Evolutionary conservation across 2,888 invertebrate species (phyloP).

Genomic region (Neocrepidodera transversa): DNA sequence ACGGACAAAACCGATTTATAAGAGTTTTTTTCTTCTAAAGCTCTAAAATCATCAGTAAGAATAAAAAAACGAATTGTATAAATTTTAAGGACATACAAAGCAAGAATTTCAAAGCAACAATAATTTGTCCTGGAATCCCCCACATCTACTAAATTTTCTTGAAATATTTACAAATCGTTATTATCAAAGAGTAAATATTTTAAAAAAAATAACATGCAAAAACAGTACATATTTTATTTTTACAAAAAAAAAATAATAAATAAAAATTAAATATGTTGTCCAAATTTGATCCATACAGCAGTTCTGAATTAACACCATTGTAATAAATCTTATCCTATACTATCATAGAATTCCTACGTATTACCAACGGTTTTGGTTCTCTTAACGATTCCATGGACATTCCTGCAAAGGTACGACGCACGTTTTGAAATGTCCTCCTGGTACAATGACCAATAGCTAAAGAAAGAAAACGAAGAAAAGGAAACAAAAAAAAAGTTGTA

Average conservation of each 20-base stretch:
- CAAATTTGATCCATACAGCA: background rate
- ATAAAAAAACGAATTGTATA: too few species aligned
- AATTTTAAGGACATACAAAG: too few species aligned
- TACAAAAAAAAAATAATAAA: background rate
- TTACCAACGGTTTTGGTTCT: conserved; percentile 1
- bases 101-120: too few species aligned
- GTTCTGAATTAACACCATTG: background rate
- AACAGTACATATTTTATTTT: background rate
- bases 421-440: background rate
- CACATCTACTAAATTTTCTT: too few species aligned
- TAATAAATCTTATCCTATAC: background rate
- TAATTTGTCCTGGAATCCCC: too few species aligned
- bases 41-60: too few species aligned
- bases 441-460: background rate
- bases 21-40: too few species aligned
- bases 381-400: conserved; percentile 2
- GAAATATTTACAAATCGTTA: too few species aligned
- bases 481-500: too few species aligned
- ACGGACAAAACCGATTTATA: too few species aligned
- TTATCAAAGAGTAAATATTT: too few species aligned
- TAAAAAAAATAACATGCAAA: background rate
- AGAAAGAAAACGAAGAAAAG: background rate
- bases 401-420: conserved; percentile 2
- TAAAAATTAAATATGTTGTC: background rate
- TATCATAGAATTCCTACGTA: conserved; percentile 4